Conservation (phyloP, 2,113 vertebrate genomes). For the Carettochelys insculpta region DNA sequence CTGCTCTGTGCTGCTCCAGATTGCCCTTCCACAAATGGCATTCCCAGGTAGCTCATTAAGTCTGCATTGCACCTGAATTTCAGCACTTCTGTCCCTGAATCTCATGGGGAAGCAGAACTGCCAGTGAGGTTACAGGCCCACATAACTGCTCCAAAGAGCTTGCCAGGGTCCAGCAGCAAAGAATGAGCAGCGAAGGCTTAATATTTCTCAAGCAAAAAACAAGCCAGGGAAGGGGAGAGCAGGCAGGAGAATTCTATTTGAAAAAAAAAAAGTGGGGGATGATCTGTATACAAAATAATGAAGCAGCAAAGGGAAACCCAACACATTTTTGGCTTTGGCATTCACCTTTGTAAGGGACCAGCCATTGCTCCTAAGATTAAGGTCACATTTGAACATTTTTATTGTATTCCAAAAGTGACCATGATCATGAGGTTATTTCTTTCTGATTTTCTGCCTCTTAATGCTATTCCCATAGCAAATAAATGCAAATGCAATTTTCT, state of each 20-base stretch:
- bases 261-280: neutral
- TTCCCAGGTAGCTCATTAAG: neutral
- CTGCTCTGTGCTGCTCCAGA: neutral
- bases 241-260: neutral
- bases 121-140: neutral
- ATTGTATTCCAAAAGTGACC: slow-evolving; percentile 19
- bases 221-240: neutral
- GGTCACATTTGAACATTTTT: neutral
- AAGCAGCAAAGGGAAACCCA: neutral
- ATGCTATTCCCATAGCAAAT: neutral
- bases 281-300: neutral
- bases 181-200: neutral
- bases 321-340: neutral
- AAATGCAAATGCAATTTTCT: neutral
- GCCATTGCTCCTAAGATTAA: neutral
- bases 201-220: slow-evolving; percentile 35
- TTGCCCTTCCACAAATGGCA: neutral
- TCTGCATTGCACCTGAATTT: neutral
- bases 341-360: slow-evolving; percentile 10
- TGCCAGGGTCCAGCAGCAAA: neutral
- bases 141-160: neutral
- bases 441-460: neutral
- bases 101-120: neutral
- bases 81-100: neutral
- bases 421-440: neutral